Evolutionary conservation across 2,888 invertebrate genomes (phyloP), one percentile per base, ranked within the genome.

Genomic region (Caenorhabditis plicata): DNA sequence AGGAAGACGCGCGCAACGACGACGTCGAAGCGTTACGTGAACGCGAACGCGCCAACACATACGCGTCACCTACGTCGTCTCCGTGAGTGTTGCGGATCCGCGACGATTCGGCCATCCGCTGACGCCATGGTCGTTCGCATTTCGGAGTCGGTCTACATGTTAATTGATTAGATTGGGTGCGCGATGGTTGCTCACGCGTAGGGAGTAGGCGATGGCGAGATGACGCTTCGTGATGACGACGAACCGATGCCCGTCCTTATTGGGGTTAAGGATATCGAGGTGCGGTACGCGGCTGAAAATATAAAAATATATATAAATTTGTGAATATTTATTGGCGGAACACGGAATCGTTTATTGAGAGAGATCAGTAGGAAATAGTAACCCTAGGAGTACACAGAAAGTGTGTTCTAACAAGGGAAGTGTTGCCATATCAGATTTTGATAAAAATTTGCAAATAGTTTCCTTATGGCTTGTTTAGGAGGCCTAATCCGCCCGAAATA

Each of bases 51-150:
- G 63, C 47, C n/a, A n/a, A n/a, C 27, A 55, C 19, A 56, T 66
- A 69, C 46, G 62, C 57, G 29, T 61, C 62, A 62, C 65, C 57
- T 56, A 65, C 69, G 43, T 69, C 69, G 45, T 69, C 69, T 25
- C 69, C 69, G 44, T 62, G 61, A 13, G 64, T 64, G 39, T 64
- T 58, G 19, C 77, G 64, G 26, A 77, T 62, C 15, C 74, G 66
- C 19, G 72, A 68, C 26, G 71, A 49, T 44, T 78, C 77, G 19
- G 77, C 77, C 68, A 77, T 58, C 45, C 74, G 62, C 48, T 74
- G 74, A n/a, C 77, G 68, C 77, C 77, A 77, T 31, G 77, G 77
- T 22, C 77, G 64, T 27, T 78, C 78, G 32, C 52, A 48, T 58
- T 58, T 58, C 27, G 58, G 58, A 23, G 58, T 58, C 23, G 58